Percentiles rank a stretch among this genome's conserved stretches.
phyloP scores from a whole-genome alignment of 2,113 vertebrate species.

The Triplophysa tibetana region DNA sequence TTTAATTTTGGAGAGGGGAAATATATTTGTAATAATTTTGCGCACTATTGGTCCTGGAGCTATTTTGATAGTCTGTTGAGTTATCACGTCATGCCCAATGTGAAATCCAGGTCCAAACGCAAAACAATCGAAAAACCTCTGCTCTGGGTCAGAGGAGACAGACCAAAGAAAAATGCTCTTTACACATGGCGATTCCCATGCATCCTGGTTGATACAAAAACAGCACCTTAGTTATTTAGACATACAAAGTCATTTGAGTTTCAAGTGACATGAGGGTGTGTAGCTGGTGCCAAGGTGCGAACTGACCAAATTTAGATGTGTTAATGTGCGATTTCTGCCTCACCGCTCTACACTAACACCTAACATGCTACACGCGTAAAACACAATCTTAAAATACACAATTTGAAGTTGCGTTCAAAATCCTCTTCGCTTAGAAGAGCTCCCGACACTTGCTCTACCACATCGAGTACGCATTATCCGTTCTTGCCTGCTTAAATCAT shows the following conservation, averaged over 20 bases:
- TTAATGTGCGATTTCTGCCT: not conserved
- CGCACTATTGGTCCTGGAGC: too few species aligned
- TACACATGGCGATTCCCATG: too few species aligned
- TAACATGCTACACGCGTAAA: not conserved
- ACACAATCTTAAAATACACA: not conserved
- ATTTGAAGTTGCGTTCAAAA: not conserved
- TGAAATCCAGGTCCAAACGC: not conserved
- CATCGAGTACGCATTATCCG: too few species aligned
- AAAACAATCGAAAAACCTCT: too few species aligned
- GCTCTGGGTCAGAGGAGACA: too few species aligned
- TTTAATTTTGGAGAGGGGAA: too few species aligned
- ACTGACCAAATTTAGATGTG: not conserved
- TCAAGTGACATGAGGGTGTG: not conserved
- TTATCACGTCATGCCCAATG: not conserved
- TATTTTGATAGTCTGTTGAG: not conserved
- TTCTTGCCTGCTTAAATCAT: not conserved
- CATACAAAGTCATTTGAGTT: too few species aligned
- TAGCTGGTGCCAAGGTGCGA: slow-evolving; percentile 1
- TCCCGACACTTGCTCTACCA: too few species aligned
- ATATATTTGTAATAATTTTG: too few species aligned
- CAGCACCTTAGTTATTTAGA: too few species aligned
- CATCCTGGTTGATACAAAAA: too few species aligned
- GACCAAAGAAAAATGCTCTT: too few species aligned
- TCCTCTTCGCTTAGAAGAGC: not conserved
- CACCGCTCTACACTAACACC: not conserved